phyloP scores from a whole-genome alignment of 2,888 invertebrate genomes.

The Sussaba pulchella region DNA sequence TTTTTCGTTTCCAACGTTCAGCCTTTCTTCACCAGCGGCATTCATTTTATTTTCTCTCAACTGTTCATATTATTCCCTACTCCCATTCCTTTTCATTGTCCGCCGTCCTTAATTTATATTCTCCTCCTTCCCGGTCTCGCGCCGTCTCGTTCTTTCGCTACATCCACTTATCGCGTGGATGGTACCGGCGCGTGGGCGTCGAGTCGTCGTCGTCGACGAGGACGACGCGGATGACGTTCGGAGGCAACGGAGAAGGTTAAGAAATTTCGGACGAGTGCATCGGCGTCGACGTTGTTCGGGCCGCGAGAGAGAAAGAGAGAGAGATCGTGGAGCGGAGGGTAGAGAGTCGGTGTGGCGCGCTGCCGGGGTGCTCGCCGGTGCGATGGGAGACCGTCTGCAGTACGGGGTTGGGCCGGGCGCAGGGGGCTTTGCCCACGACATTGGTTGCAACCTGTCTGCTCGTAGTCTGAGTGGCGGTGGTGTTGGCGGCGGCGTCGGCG shows the following conservation, averaged over 20 bases:
- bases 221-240: constrained; percentile 13
- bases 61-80: too few species aligned
- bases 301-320: too few species aligned
- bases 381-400: constrained; percentile 55
- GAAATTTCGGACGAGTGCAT: constrained; percentile 81
- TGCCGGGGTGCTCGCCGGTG: constrained; percentile 49
- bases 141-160: constrained; percentile 21
- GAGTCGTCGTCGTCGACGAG: constrained; percentile 16
- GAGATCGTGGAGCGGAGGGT: neutral
- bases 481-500: constrained; percentile 64
- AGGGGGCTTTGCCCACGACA: constrained; percentile 78
- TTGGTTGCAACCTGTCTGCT: constrained; percentile 81
- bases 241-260: constrained; percentile 73
- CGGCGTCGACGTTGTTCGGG: constrained; percentile 57
- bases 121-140: constrained; percentile 13
- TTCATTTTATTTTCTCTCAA: neutral
- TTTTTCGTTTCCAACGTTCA: neutral
- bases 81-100: constrained; percentile 10
- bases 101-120: constrained; percentile 30
- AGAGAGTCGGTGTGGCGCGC: constrained; percentile 37
- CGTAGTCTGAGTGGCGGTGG: constrained; percentile 77
- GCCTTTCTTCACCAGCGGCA: neutral
- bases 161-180: constrained; percentile 36
- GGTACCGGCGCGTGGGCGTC: constrained; percentile 41
- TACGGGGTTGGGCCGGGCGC: constrained; percentile 35